Conservation (phyloP, 2,888 invertebrate species). For the Lepas anatifera region DNA sequence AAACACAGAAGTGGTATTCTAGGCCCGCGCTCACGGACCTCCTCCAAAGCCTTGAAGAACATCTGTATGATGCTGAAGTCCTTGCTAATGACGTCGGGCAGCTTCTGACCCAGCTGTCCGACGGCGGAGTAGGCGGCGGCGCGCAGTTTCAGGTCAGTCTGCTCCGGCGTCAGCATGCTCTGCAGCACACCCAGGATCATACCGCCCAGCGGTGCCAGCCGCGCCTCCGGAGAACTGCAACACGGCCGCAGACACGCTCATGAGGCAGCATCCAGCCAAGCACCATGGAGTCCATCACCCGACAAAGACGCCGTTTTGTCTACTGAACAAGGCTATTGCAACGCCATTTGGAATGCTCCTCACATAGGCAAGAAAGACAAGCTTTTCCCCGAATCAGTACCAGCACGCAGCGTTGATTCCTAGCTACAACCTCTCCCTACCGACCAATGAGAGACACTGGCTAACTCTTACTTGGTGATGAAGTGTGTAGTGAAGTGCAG, state of each 20-base stretch:
- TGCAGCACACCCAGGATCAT: constrained; percentile 14
- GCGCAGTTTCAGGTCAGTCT: constrained; percentile 39
- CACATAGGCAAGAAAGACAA: too few relatives aligned
- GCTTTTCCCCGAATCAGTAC: too few relatives aligned
- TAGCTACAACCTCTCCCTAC: too few relatives aligned
- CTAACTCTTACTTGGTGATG: constrained; percentile 55
- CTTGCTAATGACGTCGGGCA: constrained; percentile 49
- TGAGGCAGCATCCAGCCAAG: too few relatives aligned
- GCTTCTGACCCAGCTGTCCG: constrained; percentile 46
- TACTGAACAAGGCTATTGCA: too few relatives aligned
- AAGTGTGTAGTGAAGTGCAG: constrained; percentile 69
- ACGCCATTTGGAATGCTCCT: too few relatives aligned
- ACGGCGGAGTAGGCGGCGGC: constrained; percentile 60
- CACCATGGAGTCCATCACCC: too few relatives aligned
- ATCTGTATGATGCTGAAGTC: constrained; percentile 46
- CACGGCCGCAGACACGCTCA: constrained; percentile 53
- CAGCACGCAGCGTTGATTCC: too few relatives aligned
- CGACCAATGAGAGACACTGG: constrained; percentile 50
- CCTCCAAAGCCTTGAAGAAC: constrained; percentile 35
- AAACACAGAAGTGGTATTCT: too few relatives aligned
- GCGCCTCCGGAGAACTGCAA: constrained; percentile 54
- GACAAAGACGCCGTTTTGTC: too few relatives aligned
- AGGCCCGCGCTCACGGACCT: too few relatives aligned
- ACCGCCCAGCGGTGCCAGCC: neutral
- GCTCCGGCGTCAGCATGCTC: constrained; percentile 23